Percentiles rank a stretch among this genome's conserved stretches.
Conservation (phyloP, 2,797 vertebrate species). For the Zalophus californianus region DNA sequence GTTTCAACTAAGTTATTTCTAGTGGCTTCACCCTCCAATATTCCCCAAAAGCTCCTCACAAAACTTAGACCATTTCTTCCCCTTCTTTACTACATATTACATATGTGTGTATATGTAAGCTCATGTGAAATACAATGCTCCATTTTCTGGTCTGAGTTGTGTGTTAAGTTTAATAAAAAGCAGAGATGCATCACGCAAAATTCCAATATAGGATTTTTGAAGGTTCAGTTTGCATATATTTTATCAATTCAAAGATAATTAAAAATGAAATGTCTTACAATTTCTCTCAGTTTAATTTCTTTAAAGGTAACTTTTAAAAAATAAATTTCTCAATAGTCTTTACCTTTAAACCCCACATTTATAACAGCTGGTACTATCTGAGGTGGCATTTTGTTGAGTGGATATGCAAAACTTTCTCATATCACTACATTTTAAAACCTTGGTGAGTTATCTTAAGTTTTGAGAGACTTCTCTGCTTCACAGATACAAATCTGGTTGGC, state of each 20-base stretch:
- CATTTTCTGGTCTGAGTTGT: conserved; percentile 14
- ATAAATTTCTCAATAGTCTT: conserved; percentile 28
- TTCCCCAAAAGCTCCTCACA: conserved; percentile 1
- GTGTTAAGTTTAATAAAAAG: conserved; percentile 29
- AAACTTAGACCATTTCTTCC: conserved; percentile 26
- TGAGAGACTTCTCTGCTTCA: conserved; percentile 42
- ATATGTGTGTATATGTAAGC: background rate
- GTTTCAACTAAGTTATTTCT: conserved; percentile 43
- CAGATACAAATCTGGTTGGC: conserved; percentile 37
- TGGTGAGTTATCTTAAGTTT: background rate
- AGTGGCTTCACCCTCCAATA: background rate
- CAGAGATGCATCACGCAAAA: background rate
- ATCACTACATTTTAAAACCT: background rate
- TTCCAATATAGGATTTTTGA: background rate
- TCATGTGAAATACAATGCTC: conserved; percentile 34
- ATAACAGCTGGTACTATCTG: background rate
- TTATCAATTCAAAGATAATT: conserved; percentile 41
- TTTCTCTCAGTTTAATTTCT: conserved; percentile 57
- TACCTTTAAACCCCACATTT: background rate
- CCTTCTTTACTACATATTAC: background rate
- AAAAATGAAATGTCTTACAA: conserved; percentile 9
- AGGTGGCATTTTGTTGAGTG: background rate
- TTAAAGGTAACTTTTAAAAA: conserved; percentile 54
- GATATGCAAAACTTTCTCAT: background rate
- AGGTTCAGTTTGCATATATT: background rate